Base-by-base conservation (phyloP, 1,140 invertebrate species). In the Wiebesia pumilae region DNA sequence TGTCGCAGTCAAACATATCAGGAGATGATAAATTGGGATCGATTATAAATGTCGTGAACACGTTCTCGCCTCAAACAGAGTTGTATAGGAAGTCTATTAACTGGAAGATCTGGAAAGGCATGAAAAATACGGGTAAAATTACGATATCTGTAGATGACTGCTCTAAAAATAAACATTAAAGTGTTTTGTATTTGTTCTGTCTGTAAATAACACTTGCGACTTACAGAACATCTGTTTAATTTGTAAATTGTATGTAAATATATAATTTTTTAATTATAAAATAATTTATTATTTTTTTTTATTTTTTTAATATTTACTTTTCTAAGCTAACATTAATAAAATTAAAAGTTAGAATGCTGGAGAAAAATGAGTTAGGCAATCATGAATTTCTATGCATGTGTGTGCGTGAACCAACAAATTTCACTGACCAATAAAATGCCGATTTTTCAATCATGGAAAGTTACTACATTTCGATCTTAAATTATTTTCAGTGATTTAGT, bases 101-200 rank as follows among this genome's bases (percentile, higher is more conserved):
- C 43, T 87, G 85, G 85, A 87, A 87, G 38, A 79, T 87, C 16
- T 87, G 85, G 85, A 83, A 83, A 69, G 58, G 80, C 27, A 80
- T 47, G 35, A 87, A 83, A 21, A 80, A 58, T 71, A 79, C 33
- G 35, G 85, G 85, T 69, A 87, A 87, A 87, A 40, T 87, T 51
- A 87, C 62, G 12, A 79, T 87, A 79, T 79, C 75, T 67, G 69
- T 33, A 14, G 40, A 86, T 14, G 58, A 78, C 12, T 38, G n/a
- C 7, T 81, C 54, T 78, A 83, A 83, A 47, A 79, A 87, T 14
- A 79, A 86, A 54, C 65, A 62, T 71, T 71, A 47, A 4, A 54
- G 54, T 0, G 6, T 62, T 81, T 35, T 30, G 12, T 65, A 27
- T 9, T 67, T 81, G 38, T 43, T 51, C 47, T 78, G n/a, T 75